Base-by-base conservation (phyloP, 2,888 invertebrate species). In the Patella depressa region DNA sequence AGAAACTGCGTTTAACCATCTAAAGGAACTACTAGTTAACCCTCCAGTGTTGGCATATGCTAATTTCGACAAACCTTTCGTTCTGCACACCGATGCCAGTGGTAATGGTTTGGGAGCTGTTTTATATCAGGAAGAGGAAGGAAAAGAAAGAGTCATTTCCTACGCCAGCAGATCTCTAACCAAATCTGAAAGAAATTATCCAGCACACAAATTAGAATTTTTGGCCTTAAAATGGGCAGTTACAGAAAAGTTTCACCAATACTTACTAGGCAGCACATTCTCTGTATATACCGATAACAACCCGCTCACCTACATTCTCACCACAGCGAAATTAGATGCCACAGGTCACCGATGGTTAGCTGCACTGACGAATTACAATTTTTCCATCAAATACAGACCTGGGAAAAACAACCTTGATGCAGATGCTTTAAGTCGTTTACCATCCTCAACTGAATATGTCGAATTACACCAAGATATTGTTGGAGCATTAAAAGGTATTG, bases 181-280 rank as follows among this genome's bases (percentile, higher is more conserved):
- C 34, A 34, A 34, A 34, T 34, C 34, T 34, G 34, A 34, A 34
- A 34, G 83, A 65, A 9, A 59, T 81, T 4, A 83, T 34, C 34
- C 34, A 34, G 34, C 34, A 34, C 34, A 34, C 34, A 34, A 34
- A 34, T 34, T 34, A 34, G 34, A 34, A 34, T 34, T 34, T 34
- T 34, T 34, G 34, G 34, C 34, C 34, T 34, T 34, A 34, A 34
- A 83, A 71, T 82, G 81, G 82, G 81, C 83, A 12, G 78, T 81
- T 11, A 73, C 75, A n/a, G 82, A 80, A 14, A 79, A 82, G 54
- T 80, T 78, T 71, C 45, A 77, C 24, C 76, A 76, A n/a, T 78
- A 78, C 53, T 71, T 81, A 54, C 70, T 79, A 12, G 79, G 79
- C 2, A 19, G 74, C 3, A 19, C 54, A 17, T 82, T 78, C 74